Conservation (phyloP, 2,113 vertebrate genomes). For the Thomomys bottae region DNA sequence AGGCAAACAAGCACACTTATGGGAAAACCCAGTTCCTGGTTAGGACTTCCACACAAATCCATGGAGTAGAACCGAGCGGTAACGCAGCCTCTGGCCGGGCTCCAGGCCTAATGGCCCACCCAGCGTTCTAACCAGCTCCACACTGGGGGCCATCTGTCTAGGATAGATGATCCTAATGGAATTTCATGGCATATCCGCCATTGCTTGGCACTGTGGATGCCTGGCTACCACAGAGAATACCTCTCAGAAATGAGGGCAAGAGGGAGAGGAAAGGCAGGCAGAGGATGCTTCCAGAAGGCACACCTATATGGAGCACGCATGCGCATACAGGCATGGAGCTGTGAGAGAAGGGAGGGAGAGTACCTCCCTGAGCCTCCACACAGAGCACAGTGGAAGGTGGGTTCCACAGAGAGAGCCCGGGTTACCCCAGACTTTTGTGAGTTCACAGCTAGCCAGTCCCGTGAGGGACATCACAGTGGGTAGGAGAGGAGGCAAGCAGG, state of each 20-base stretch:
- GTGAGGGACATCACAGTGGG: neutral
- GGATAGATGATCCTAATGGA: neutral
- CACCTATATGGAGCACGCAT: neutral
- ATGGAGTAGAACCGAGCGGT: rapidly evolving
- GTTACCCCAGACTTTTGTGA: neutral
- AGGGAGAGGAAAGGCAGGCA: rapidly evolving
- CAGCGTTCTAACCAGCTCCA: rapidly evolving
- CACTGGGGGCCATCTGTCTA: neutral
- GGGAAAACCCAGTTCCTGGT: neutral
- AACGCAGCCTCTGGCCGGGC: neutral
- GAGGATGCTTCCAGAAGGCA: neutral
- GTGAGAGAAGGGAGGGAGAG: neutral
- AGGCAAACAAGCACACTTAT: neutral
- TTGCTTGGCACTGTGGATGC: neutral
- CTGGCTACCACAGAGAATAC: rapidly evolving
- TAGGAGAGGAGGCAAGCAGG: no score
- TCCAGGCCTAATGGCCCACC: constrained; percentile 10
- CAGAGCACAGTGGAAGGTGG: neutral
- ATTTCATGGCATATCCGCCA: neutral
- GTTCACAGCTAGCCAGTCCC: neutral
- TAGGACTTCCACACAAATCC: neutral
- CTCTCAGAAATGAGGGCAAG: neutral
- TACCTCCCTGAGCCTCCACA: neutral
- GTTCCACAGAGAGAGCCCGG: neutral
- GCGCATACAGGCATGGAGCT: neutral